A percentile compares a stretch with the other conserved stretches of the same genome.
Conservation (phyloP, 2,113 vertebrate genomes). For the Callospermophilus lateralis region DNA sequence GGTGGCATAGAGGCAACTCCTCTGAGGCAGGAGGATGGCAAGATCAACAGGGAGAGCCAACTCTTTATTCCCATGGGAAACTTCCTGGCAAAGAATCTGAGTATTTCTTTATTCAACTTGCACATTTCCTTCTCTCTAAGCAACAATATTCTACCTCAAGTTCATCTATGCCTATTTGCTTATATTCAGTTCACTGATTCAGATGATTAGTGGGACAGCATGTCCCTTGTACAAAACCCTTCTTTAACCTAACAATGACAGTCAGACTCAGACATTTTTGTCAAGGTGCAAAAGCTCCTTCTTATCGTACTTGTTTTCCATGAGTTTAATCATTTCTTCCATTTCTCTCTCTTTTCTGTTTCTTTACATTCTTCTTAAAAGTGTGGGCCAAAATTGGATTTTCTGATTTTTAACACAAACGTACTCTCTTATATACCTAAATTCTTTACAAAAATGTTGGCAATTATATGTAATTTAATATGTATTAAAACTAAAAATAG, state of each 20-base stretch:
- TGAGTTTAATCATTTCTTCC: background rate
- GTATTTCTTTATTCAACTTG: constrained; percentile 5
- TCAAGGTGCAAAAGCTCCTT: background rate
- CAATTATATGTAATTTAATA: background rate
- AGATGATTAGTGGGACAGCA: background rate
- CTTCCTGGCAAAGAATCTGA: constrained; percentile 47
- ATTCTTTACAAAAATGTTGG: constrained; percentile 28
- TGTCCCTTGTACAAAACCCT: background rate
- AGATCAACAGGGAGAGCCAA: background rate
- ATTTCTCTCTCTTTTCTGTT: background rate
- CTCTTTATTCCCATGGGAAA: background rate
- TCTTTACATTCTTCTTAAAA: background rate
- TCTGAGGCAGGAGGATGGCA: background rate
- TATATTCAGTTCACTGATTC: constrained; percentile 31
- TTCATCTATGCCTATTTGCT: background rate
- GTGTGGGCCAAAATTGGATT: background rate
- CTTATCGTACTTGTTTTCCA: background rate
- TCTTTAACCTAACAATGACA: background rate
- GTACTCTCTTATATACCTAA: background rate
- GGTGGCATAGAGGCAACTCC: background rate
- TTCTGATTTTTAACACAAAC: background rate
- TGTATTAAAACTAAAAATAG: background rate
- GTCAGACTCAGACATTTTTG: constrained; percentile 10
- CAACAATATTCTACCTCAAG: constrained; percentile 17
- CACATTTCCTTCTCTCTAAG: constrained; percentile 49